A percentile compares a stretch with the other conserved stretches of the same genome.
Conservation (phyloP, 1,140 invertebrate species). For the Camponotus pennsylvanicus region DNA sequence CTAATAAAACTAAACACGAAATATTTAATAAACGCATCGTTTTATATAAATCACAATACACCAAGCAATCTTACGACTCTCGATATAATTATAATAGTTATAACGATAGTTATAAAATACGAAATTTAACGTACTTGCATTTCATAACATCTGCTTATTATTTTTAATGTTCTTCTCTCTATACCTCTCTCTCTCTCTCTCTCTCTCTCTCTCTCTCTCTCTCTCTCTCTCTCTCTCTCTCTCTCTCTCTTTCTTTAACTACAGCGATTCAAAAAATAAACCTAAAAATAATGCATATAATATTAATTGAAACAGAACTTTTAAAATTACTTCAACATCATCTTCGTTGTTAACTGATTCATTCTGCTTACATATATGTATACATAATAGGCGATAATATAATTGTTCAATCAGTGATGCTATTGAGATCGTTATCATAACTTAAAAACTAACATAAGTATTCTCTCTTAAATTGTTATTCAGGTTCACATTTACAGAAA, state of each 20-base stretch:
- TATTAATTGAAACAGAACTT: not conserved
- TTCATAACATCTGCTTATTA: slow-evolving; percentile 10
- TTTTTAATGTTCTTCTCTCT: slow-evolving; percentile 13
- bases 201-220: not conserved
- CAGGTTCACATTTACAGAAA: slow-evolving; percentile 8
- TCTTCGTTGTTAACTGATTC: slow-evolving; percentile 7
- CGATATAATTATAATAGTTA: slow-evolving; percentile 1
- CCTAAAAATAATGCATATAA: not conserved
- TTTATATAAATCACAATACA: slow-evolving; percentile 36
- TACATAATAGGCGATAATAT: not conserved
- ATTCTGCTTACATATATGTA: not conserved
- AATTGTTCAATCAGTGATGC: slow-evolving; percentile 7
- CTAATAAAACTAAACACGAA: not conserved
- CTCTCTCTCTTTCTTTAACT: not conserved
- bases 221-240: not conserved
- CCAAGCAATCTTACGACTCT: slow-evolving; percentile 48
- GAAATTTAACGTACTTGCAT: not conserved
- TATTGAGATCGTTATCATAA: slow-evolving; percentile 52
- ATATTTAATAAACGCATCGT: slow-evolving; percentile 36
- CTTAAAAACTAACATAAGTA: slow-evolving; percentile 31
- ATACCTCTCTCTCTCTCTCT: not conserved
- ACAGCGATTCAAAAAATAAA: slow-evolving; percentile 7
- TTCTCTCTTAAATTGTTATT: not conserved
- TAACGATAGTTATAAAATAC: not conserved
- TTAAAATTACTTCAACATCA: slow-evolving; percentile 42